A percentile compares a stretch with the other conserved stretches of the same genome.
Conservation (phyloP, 1,140 invertebrate genomes). For the Lanistes nyassanus region DNA sequence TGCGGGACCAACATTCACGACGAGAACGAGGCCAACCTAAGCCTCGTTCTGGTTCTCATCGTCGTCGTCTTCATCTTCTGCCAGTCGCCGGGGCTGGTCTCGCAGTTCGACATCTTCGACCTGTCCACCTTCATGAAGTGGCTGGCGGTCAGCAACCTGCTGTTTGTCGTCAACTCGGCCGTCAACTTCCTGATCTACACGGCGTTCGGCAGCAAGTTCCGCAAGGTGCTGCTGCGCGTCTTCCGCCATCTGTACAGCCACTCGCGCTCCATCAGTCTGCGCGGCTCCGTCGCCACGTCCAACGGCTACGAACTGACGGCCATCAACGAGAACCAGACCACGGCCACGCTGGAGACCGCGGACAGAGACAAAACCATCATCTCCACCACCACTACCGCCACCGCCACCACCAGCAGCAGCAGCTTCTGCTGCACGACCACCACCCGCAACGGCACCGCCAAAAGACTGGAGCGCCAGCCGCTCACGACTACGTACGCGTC, state of each 20-base stretch:
- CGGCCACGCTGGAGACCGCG: constrained; percentile 1
- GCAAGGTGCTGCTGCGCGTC: constrained; percentile 49
- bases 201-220: constrained; percentile 56
- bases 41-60: constrained; percentile 56
- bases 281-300: constrained; percentile 17
- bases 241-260: constrained; percentile 34
- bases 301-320: constrained; percentile 36
- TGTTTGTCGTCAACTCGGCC: constrained; percentile 59
- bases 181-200: constrained; percentile 64
- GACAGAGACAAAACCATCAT: background rate
- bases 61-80: constrained; percentile 61
- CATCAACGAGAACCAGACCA: constrained; percentile 21
- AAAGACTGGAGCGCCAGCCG: no score
- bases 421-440: no score
- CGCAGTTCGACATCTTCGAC: constrained; percentile 55
- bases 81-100: constrained; percentile 58
- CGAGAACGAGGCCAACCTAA: constrained; percentile 60
- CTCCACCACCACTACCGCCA: no score
- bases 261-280: constrained; percentile 23
- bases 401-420: no score
- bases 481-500: no score
- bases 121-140: constrained; percentile 46
- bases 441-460: no score
- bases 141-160: constrained; percentile 55
- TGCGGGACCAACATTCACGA: constrained; percentile 53